Conservation (phyloP, 53 echinoderm and acorn worm species). For the Stichopus horrens region DNA sequence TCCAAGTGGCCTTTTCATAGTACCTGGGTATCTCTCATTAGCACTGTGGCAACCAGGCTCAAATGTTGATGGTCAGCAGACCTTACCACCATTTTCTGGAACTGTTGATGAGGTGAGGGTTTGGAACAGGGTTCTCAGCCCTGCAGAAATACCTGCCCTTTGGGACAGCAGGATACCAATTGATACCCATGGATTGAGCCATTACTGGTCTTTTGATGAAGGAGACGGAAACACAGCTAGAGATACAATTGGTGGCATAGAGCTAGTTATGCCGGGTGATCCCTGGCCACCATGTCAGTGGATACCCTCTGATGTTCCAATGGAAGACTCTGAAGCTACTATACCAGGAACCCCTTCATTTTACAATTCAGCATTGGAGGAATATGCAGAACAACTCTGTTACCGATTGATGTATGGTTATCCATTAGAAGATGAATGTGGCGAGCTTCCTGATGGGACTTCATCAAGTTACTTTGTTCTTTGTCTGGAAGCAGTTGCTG, state of each 20-base stretch:
- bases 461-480: constrained; percentile 58
- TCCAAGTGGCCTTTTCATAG: constrained; percentile 51
- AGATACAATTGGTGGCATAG: constrained; percentile 58
- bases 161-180: constrained; percentile 57
- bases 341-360: constrained; percentile 38
- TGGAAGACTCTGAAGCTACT: constrained; percentile 31
- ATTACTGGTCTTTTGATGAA: constrained; percentile 83
- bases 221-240: constrained; percentile 67
- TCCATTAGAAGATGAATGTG: constrained; percentile 63
- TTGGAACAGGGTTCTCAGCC: constrained; percentile 75
- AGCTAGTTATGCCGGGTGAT: constrained; percentile 57
- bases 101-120: constrained; percentile 74
- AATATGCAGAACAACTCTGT: constrained; percentile 51
- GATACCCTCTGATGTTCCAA: constrained; percentile 71
- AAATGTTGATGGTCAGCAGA: constrained; percentile 46
- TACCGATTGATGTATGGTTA: constrained; percentile 44
- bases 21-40: constrained; percentile 75
- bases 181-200: constrained; percentile 53
- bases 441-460: constrained; percentile 51
- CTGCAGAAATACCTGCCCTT: constrained; percentile 64
- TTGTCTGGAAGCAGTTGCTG: constrained; percentile 66
- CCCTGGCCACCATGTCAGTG: constrained; percentile 76
- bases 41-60: constrained; percentile 79
- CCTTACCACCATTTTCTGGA: constrained; percentile 66
- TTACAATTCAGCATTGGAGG: constrained; percentile 28